Evolutionary conservation across 2,113 vertebrate species (phyloP).

Genomic region (Corythoichthys haematopterus): DNA sequence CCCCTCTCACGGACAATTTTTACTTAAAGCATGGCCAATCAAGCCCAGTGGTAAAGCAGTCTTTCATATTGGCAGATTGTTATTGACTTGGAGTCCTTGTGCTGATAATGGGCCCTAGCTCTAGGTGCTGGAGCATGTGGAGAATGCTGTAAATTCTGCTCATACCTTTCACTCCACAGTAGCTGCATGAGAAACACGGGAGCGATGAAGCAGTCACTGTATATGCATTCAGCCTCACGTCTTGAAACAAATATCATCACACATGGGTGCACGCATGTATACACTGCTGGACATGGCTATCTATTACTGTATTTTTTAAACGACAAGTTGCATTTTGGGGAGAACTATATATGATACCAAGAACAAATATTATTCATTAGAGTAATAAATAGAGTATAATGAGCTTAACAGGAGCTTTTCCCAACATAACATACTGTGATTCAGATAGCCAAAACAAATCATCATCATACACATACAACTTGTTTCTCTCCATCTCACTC

Average conservation of each 20-base stretch:
- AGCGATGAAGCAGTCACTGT: slow-evolving; percentile 20
- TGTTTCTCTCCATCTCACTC: too few relatives aligned
- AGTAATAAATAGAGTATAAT: too few relatives aligned
- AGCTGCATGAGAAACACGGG: slow-evolving; percentile 23
- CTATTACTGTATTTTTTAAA: slow-evolving; percentile 1
- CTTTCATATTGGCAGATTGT: slow-evolving; percentile 63
- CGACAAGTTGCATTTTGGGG: too few relatives aligned
- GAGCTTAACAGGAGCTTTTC: too few relatives aligned
- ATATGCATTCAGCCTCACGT: slow-evolving; percentile 4
- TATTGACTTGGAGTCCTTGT: slow-evolving; percentile 54
- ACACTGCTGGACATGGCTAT: slow-evolving; percentile 16
- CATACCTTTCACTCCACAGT: slow-evolving; percentile 20
- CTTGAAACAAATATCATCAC: slow-evolving; percentile 13
- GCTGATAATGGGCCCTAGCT: slow-evolving; percentile 41
- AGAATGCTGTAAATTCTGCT: slow-evolving; percentile 42
- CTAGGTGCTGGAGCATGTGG: slow-evolving; percentile 38
- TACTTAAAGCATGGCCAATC: slow-evolving; percentile 34
- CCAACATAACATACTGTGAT: too few relatives aligned
- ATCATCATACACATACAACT: too few relatives aligned
- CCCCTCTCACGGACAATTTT: slow-evolving; percentile 26
- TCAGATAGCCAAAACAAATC: too few relatives aligned
- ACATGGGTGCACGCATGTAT: slow-evolving; percentile 11
- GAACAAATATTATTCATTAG: too few relatives aligned
- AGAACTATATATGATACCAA: too few relatives aligned
- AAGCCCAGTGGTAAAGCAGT: slow-evolving; percentile 56